Evolutionary conservation across 1,140 invertebrate genomes (phyloP), one percentile per base, ranked within the genome.

Genomic region (Melipona quadrifasciata): DNA sequence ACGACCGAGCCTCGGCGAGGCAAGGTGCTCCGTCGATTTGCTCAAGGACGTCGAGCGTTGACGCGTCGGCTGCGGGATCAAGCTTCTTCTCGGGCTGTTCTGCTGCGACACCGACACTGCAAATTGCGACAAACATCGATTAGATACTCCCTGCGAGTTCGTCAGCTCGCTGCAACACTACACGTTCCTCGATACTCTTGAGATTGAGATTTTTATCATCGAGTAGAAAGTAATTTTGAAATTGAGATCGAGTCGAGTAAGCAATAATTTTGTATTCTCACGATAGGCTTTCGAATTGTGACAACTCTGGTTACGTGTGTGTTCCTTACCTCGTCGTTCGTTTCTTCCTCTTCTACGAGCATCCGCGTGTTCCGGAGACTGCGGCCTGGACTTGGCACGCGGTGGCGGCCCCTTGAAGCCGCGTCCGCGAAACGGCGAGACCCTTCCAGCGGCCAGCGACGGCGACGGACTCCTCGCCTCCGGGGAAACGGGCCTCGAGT

Each of bases 351-450:
- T 86, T 51, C 86, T 68, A 1, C 85, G 80, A 53, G n/a, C 64
- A 2, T 89, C 73, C 75, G 70, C 47, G 64, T 39, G 8, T 61
- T 92, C 92, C 31, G 94, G 93, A 21, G 92, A 93, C 27, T 92
- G 86, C 0, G 93, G 90, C 84, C 92, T 91, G 39, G 93, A 94
- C 58, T 90, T 91, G 24, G 93, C 86, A 24, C 91, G 82, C 91
- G 90, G 93, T 6, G 93, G 93, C 55, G 95, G 95, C 76, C 95
- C 95, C 80, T 95, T 96, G 91, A 96, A 96, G 12, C 96, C 96
- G 24, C 95, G 92, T 74, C 96, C 96, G 47, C 95, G 92, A 76
- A 96, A 96, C 0, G 96, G 96, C 70, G 95, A 96, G 14, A 95
- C 92, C 47, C 95, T 92, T 5, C 96, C 96, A 2, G 94, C 91